Conservation (phyloP, 2,797 vertebrate genomes). For the Limosa lapponica region DNA sequence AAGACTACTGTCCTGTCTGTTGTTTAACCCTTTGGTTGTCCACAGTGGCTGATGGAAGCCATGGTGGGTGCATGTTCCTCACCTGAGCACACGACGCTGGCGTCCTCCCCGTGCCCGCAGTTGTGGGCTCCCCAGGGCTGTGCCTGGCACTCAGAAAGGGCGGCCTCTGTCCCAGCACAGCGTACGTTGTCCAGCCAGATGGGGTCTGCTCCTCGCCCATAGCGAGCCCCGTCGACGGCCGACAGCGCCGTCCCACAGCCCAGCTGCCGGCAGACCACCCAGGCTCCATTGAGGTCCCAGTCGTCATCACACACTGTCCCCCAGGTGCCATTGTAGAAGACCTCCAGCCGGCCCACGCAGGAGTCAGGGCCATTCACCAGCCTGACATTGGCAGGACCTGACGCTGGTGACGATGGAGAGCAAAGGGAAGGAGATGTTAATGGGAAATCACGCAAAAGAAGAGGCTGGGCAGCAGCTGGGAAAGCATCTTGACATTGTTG, state of each 20-base stretch:
- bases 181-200: neutral
- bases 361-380: neutral
- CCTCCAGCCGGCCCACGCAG: neutral
- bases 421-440: neutral
- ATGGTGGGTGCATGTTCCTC: neutral
- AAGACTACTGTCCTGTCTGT: neutral
- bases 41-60: neutral
- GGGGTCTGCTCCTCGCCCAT: neutral
- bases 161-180: neutral
- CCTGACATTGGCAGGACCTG: neutral
- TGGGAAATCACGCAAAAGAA: neutral
- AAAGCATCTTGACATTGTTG: neutral
- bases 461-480: neutral
- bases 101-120: neutral
- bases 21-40: neutral
- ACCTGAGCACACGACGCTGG: neutral
- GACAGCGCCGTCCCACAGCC: neutral
- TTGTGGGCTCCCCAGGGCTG: neutral
- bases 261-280: neutral
- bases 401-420: fast-evolving
- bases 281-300: neutral
- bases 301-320: neutral
- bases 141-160: neutral
- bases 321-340: neutral
- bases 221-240: neutral